phyloP scores from a whole-genome alignment of 2,797 vertebrate species.

The Coracias cyanogaster region DNA sequence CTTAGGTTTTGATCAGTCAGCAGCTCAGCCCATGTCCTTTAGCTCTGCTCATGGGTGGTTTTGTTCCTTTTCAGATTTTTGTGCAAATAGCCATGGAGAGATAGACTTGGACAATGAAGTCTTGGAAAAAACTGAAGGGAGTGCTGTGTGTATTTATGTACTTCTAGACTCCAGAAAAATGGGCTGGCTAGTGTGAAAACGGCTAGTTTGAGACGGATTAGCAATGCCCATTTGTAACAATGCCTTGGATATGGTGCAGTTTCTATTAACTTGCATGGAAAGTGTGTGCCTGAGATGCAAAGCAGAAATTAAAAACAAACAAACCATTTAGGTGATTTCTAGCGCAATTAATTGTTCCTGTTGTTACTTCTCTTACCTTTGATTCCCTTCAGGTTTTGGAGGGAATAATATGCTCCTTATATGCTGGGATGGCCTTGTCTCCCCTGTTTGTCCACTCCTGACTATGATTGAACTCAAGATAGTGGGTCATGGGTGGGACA shows the following conservation, averaged over 20 bases:
- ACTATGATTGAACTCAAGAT: rapidly evolving
- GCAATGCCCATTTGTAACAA: background rate
- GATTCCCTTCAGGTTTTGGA: background rate
- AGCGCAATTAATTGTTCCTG: background rate
- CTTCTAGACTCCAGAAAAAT: background rate
- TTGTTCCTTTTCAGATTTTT: background rate
- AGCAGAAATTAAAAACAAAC: background rate
- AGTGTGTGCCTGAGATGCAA: background rate
- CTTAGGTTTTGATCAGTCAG: background rate
- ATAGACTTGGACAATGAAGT: background rate
- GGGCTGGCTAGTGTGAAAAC: background rate
- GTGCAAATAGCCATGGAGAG: background rate
- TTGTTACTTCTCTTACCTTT: background rate
- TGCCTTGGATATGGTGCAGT: background rate
- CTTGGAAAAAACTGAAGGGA: background rate
- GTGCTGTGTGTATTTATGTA: background rate
- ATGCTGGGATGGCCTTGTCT: background rate
- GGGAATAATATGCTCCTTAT: background rate
- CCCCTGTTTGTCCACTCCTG: background rate
- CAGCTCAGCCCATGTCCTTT: background rate
- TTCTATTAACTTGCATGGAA: background rate
- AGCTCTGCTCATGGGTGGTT: background rate
- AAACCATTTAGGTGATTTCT: background rate
- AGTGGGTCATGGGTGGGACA: background rate
- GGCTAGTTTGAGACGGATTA: background rate